These are phyloP conservation scores for Lepas anatifera DNA, from an alignment of 2,888 invertebrate genomes.

Conservation along the genomic window DNA sequence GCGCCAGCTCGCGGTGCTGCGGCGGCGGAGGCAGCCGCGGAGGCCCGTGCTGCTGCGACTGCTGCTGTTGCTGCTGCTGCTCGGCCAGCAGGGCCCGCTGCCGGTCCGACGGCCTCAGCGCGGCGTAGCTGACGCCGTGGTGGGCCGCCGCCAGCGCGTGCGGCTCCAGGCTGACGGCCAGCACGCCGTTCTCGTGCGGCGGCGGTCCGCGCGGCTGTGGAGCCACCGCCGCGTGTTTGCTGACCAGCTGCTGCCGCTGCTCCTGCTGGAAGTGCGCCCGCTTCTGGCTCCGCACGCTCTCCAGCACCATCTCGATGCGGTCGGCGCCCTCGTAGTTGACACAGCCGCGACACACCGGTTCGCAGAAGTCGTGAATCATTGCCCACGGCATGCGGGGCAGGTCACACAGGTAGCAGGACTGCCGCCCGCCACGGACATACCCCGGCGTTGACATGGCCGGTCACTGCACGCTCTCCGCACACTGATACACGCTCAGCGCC, in stretches of 20 bases:
- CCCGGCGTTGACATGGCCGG: slow-evolving; percentile 15
- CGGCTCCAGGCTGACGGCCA: slow-evolving; percentile 34
- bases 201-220: slow-evolving; percentile 8
- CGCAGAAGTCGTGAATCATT: slow-evolving; percentile 96
- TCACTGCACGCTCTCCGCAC: no score
- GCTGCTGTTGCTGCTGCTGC: slow-evolving; percentile 21
- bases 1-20: slow-evolving; percentile 18
- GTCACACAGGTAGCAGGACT: slow-evolving; percentile 98
- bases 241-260: slow-evolving; percentile 37
- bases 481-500: no score
- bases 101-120: slow-evolving; percentile 19
- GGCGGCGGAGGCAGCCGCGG: slow-evolving; percentile 17
- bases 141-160: slow-evolving; percentile 23
- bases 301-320: slow-evolving; percentile 88
- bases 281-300: slow-evolving; percentile 89
- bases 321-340: slow-evolving; percentile 99
- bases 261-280: slow-evolving; percentile 64
- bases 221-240: no score
- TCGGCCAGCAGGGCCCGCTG: slow-evolving; percentile 22
- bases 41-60: slow-evolving; percentile 3
- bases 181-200: slow-evolving; percentile 36
- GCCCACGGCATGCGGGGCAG: slow-evolving; percentile 99
- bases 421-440: slow-evolving; percentile 33
- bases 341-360: slow-evolving; percentile 96
- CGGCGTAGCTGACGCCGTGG: slow-evolving; percentile 22